phyloP scores from a whole-genome alignment of 2,113 vertebrate species.

The Hippocampus mohnikei region DNA sequence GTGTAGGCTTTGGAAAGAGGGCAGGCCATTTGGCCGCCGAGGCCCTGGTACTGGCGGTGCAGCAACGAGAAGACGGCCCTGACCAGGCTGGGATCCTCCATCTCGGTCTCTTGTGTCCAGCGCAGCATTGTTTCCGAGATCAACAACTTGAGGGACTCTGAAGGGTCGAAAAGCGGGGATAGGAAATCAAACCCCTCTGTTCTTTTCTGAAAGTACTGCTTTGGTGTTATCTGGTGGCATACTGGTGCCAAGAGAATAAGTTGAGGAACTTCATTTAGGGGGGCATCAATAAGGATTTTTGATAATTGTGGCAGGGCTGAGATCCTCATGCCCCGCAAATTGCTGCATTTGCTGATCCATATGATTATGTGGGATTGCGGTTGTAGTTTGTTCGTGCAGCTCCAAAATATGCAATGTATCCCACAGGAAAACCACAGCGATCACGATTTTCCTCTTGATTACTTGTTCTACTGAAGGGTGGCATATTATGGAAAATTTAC shows the following conservation, averaged over 20 bases:
- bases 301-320: background rate
- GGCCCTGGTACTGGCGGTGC: slow-evolving; percentile 85
- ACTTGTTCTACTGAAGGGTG: background rate
- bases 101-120: slow-evolving; percentile 87
- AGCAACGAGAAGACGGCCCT: slow-evolving; percentile 86
- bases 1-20: slow-evolving; percentile 84
- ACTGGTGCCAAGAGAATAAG: background rate
- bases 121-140: slow-evolving; percentile 88
- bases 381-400: background rate
- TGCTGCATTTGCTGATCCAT: background rate
- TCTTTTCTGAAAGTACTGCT: background rate
- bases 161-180: background rate
- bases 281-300: background rate
- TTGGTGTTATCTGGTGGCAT: too few species aligned
- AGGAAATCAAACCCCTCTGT: background rate
- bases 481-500: background rate
- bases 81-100: slow-evolving; percentile 84
- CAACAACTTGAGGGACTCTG: slow-evolving; percentile 85
- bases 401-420: background rate
- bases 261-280: background rate
- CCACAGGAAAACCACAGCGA: background rate
- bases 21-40: slow-evolving; percentile 81
- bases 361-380: background rate
- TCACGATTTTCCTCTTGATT: background rate
- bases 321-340: background rate